Percentiles rank a stretch among this genome's conserved stretches.
Evolutionary conservation across 2,797 vertebrate species (phyloP).

Genomic region (Peromyscus aztecus): DNA sequence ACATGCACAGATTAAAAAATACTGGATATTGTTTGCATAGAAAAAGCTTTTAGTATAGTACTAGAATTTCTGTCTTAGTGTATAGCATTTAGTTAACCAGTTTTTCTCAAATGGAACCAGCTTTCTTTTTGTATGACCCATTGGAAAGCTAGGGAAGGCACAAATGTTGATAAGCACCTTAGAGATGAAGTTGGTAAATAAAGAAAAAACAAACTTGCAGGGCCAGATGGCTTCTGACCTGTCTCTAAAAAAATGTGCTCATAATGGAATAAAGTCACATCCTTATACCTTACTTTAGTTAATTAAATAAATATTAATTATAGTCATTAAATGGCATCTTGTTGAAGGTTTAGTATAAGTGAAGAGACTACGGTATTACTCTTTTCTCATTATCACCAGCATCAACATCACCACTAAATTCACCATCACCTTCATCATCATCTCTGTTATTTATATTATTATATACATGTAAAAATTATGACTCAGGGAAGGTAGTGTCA

Average conservation of each 20-base stretch:
- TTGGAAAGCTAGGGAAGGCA: background rate
- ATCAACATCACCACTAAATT: background rate
- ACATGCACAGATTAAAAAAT: background rate
- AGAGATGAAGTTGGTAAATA: background rate
- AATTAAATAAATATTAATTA: slow-evolving; percentile 55
- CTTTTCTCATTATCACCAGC: background rate
- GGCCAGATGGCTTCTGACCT: background rate
- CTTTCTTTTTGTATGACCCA: background rate
- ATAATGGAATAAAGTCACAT: background rate
- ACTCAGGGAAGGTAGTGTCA: background rate
- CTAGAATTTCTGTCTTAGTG: background rate
- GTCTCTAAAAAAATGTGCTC: slow-evolving; percentile 8
- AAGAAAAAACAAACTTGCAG: slow-evolving; percentile 21
- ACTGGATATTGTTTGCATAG: background rate
- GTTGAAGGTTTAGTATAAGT: background rate
- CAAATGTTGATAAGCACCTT: background rate
- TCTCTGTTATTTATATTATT: background rate
- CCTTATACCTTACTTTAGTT: background rate
- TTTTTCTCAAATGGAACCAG: background rate
- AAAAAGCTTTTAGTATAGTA: background rate
- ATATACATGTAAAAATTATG: background rate
- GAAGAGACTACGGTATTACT: background rate
- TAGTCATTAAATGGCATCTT: background rate
- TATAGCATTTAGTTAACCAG: background rate
- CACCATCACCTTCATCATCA: background rate